A percentile compares a stretch with the other conserved stretches of the same genome.
Evolutionary conservation across 2,113 vertebrate genomes (phyloP).

Genomic region (Abramis brama): DNA sequence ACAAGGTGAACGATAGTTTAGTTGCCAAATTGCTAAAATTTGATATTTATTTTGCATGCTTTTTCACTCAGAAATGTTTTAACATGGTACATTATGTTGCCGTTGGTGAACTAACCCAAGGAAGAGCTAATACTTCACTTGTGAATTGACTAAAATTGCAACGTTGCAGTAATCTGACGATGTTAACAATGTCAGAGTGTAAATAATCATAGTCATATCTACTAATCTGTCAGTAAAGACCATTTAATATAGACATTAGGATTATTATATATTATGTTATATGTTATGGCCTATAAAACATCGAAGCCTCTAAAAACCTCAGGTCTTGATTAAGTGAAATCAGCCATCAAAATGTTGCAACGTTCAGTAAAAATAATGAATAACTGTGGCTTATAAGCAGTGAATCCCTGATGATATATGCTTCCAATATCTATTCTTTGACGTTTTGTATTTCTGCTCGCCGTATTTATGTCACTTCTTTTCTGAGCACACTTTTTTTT

Average conservation of each 20-base stretch:
- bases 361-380: not conserved
- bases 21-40: not conserved
- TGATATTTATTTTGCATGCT: not conserved
- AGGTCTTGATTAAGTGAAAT: not conserved
- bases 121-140: not conserved
- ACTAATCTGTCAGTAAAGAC: too few relatives aligned
- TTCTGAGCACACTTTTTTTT: not conserved
- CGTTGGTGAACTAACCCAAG: not conserved
- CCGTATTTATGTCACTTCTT: not conserved
- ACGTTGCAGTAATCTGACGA: not conserved
- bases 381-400: not conserved
- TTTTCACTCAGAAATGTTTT: not conserved
- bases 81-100: not conserved
- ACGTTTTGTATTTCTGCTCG: not conserved
- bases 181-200: not conserved
- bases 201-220: not conserved
- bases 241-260: not conserved
- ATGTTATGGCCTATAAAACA: not conserved
- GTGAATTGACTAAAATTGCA: not conserved
- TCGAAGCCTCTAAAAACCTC: too few relatives aligned
- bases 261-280: not conserved
- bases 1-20: not conserved
- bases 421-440: not conserved
- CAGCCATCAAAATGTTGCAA: not conserved
- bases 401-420: not conserved